phyloP scores from a whole-genome alignment of 2,113 vertebrate genomes.

The Mormoops blainvillei region DNA sequence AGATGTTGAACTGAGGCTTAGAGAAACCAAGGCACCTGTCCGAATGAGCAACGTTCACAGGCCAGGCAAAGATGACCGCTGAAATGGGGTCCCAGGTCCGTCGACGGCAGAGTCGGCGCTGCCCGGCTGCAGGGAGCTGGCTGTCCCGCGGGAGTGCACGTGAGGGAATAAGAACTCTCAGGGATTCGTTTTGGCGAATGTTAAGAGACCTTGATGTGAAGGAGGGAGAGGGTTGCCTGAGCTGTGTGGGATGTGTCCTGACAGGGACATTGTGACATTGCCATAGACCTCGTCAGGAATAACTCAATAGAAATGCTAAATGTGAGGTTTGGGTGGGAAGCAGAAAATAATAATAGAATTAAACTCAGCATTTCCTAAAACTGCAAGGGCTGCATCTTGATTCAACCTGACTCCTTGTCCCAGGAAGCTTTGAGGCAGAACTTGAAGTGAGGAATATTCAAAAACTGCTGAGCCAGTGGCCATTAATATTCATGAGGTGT shows the following conservation, averaged over 20 bases:
- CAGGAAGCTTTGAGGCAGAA: background rate
- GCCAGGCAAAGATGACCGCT: rapidly evolving
- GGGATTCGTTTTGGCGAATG: background rate
- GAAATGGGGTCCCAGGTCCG: rapidly evolving
- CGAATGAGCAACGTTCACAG: background rate
- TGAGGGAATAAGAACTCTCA: too few species aligned
- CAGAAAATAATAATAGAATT: slow-evolving; percentile 7
- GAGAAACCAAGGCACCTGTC: background rate
- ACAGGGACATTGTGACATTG: background rate
- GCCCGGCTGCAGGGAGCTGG: rapidly evolving
- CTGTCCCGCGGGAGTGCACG: rapidly evolving
- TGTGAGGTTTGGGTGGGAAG: background rate
- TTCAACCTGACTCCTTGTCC: background rate
- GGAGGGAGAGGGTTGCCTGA: background rate
- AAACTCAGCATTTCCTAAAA: background rate
- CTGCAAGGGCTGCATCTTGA: background rate
- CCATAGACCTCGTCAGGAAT: background rate
- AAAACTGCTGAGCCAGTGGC: background rate
- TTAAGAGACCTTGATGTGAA: rapidly evolving
- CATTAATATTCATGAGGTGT: slow-evolving; percentile 39
- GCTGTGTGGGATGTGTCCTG: background rate
- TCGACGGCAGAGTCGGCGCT: rapidly evolving
- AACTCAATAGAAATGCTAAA: background rate
- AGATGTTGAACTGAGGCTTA: background rate
- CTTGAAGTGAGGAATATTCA: background rate